A percentile compares a stretch with the other conserved stretches of the same genome.
These are phyloP conservation scores for Drosophila repletoides DNA, from an alignment of 1,140 invertebrate species.

Conservation along the genomic window DNA sequence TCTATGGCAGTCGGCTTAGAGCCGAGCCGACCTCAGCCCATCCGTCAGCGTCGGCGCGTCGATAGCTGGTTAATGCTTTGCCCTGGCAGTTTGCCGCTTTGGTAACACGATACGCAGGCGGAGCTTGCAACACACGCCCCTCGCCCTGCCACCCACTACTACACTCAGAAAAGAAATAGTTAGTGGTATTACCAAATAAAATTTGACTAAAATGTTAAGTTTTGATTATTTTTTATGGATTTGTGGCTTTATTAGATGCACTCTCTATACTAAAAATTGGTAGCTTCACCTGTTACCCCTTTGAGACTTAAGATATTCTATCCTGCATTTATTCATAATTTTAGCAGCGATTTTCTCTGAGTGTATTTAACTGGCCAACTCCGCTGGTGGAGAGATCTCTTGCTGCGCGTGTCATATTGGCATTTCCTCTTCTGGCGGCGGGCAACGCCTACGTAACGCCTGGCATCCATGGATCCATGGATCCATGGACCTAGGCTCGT, in stretches of 20 bases:
- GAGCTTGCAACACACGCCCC: neutral
- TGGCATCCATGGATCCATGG: neutral
- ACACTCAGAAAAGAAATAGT: neutral
- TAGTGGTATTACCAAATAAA: neutral
- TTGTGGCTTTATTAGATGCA: too few relatives aligned
- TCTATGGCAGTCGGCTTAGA: slow-evolving; percentile 23
- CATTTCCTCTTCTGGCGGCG: slow-evolving; percentile 69
- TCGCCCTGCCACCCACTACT: neutral
- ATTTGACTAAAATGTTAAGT: too few relatives aligned
- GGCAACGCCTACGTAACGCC: slow-evolving; percentile 57
- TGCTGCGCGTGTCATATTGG: slow-evolving; percentile 76
- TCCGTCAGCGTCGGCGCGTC: slow-evolving; percentile 71
- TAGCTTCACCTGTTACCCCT: too few relatives aligned
- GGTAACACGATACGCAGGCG: slow-evolving; percentile 46
- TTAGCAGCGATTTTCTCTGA: too few relatives aligned
- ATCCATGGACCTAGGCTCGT: slow-evolving; percentile 20
- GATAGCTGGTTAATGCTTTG: slow-evolving; percentile 72
- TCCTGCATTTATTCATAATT: too few relatives aligned
- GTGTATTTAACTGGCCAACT: slow-evolving; percentile 21
- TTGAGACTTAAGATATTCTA: too few relatives aligned
- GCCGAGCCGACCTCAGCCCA: slow-evolving; percentile 28
- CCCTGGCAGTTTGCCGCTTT: slow-evolving; percentile 36
- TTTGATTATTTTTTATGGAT: too few relatives aligned
- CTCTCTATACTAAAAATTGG: too few relatives aligned
- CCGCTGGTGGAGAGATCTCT: slow-evolving; percentile 8